phyloP scores from a whole-genome alignment of 2,797 vertebrate genomes.

The Syngnathus acus region DNA sequence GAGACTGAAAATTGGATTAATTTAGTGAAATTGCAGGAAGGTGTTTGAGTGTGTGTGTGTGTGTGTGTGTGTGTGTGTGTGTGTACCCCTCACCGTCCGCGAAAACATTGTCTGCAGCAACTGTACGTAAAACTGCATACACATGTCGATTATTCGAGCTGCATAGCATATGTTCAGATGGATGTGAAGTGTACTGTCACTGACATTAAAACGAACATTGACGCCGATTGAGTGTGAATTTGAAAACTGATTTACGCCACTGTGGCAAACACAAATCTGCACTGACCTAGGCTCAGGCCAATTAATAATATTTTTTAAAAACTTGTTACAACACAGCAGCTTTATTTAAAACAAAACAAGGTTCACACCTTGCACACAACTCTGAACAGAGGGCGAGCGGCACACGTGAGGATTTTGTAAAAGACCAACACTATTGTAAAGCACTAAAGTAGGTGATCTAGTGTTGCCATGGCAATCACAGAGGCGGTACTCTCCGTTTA shows the following conservation, averaged over 20 bases:
- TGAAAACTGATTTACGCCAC: background rate
- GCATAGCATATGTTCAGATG: background rate
- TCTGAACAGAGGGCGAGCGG: background rate
- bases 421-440: background rate
- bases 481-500: background rate
- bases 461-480: slow-evolving; percentile 6
- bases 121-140: background rate
- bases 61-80: slow-evolving; percentile 22
- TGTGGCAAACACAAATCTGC: background rate
- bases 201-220: background rate
- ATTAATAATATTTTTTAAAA: background rate
- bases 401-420: background rate
- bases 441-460: slow-evolving; percentile 1
- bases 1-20: slow-evolving; percentile 56
- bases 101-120: background rate
- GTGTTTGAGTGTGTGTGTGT: slow-evolving; percentile 19
- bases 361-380: background rate
- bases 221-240: background rate
- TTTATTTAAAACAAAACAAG: background rate
- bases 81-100: background rate
- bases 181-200: background rate
- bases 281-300: background rate
- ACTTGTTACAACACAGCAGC: background rate
- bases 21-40: slow-evolving; percentile 41
- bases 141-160: background rate